phyloP scores from a whole-genome alignment of 1,140 invertebrate species.

The Ectropis grisescens region DNA sequence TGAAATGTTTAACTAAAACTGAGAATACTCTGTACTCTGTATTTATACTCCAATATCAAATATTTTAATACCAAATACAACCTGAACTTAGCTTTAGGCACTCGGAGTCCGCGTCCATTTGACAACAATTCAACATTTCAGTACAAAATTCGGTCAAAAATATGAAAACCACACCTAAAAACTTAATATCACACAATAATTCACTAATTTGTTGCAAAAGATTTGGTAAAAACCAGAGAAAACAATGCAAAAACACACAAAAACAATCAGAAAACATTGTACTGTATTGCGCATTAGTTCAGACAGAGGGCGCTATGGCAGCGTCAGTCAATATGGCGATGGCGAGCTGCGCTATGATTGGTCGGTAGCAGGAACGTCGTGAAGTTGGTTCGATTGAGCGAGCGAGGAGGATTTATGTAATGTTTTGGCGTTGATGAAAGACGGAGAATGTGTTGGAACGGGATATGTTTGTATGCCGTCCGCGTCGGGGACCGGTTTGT shows the following conservation, averaged over 20 bases:
- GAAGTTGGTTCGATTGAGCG: conserved; percentile 47
- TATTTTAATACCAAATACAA: too few species aligned
- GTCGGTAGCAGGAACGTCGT: conserved; percentile 24
- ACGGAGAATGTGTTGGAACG: conserved; percentile 49
- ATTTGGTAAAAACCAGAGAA: conserved; percentile 24
- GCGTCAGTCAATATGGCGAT: conserved; percentile 60
- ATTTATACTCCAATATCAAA: too few species aligned
- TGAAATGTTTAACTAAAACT: too few species aligned
- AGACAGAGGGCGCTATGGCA: conserved; percentile 35
- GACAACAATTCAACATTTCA: conserved; percentile 17
- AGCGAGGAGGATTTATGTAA: conserved; percentile 59
- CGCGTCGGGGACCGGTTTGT: conserved; percentile 52
- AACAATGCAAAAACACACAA: conserved; percentile 44
- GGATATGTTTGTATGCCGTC: conserved; percentile 53
- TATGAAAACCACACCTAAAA: conserved; percentile 1
- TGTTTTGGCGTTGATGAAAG: conserved; percentile 50
- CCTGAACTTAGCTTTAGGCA: conserved; percentile 38
- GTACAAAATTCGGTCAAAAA: conserved; percentile 6
- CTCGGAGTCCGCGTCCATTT: conserved; percentile 25
- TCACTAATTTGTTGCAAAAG: conserved; percentile 28
- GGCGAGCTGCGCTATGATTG: conserved; percentile 33
- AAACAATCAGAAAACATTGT: conserved; percentile 47
- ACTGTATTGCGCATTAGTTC: conserved; percentile 31
- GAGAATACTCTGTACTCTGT: too few species aligned
- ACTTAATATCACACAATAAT: conserved; percentile 14